Evolutionary conservation across 2,797 vertebrate species (phyloP).

Genomic region (Galago senegalensis): DNA sequence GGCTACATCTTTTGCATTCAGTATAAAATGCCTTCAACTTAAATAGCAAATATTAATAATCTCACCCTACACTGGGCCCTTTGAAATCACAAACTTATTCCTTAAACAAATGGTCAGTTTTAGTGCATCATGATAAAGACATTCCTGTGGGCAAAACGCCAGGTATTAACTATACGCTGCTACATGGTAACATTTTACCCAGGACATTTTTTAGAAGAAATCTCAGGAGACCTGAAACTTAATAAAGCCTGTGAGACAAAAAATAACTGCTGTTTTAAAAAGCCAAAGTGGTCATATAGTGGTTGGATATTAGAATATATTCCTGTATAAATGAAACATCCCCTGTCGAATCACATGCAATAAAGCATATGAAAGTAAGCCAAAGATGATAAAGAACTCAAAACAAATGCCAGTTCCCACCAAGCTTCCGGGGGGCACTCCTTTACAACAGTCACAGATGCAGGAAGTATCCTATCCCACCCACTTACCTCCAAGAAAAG

Average conservation of each 20-base stretch:
- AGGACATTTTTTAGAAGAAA: neutral
- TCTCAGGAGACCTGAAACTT: neutral
- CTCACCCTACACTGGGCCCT: neutral
- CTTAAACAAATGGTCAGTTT: neutral
- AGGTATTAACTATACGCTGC: neutral
- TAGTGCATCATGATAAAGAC: neutral
- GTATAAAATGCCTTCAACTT: neutral
- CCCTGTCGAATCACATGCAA: neutral
- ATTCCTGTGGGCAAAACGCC: slow-evolving; percentile 13
- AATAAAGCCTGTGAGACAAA: slow-evolving; percentile 5
- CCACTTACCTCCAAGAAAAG: neutral
- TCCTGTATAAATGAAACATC: neutral
- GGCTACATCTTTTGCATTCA: neutral
- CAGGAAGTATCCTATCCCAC: neutral
- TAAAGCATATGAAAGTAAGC: slow-evolving; percentile 44
- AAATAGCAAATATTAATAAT: neutral
- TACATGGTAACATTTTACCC: neutral
- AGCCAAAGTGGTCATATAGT: neutral
- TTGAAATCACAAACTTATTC: neutral
- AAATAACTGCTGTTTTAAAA: slow-evolving; percentile 60
- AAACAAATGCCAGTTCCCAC: neutral
- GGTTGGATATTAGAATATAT: neutral
- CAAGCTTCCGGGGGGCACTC: neutral
- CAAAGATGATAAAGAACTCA: slow-evolving; percentile 11
- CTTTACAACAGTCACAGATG: neutral